Conservation (phyloP, 2,888 invertebrate genomes). For the Pomacea canaliculata region DNA sequence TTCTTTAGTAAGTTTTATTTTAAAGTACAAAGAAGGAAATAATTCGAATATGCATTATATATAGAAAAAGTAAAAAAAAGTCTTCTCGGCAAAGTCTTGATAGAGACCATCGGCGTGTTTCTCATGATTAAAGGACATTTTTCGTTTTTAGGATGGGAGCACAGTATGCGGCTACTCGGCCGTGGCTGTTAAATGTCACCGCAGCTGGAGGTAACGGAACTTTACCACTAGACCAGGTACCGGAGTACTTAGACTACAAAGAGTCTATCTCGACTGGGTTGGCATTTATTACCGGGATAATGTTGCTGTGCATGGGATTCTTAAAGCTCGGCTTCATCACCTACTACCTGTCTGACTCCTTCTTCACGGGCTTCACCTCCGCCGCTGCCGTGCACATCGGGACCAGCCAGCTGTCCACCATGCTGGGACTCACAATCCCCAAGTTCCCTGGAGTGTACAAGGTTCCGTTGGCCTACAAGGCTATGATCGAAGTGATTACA, state of each 20-base stretch:
- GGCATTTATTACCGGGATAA: conserved; percentile 55
- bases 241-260: conserved; percentile 57
- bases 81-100: no score
- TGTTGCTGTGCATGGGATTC: conserved; percentile 61
- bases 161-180: conserved; percentile 40
- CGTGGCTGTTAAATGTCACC: conserved; percentile 38
- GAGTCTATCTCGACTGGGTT: conserved; percentile 57
- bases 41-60: no score
- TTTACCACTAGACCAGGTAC: conserved; percentile 43
- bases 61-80: no score
- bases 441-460: conserved; percentile 57
- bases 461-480: conserved; percentile 55
- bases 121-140: no score
- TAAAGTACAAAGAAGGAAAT: no score
- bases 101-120: no score
- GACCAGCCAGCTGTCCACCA: conserved; percentile 62
- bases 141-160: conserved; percentile 40
- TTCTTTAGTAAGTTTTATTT: no score
- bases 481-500: conserved; percentile 52
- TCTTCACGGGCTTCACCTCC: conserved; percentile 66
- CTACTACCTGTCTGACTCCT: conserved; percentile 66
- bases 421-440: conserved; percentile 57
- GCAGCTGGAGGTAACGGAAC: conserved; percentile 28
- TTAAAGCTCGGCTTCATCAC: conserved; percentile 65
- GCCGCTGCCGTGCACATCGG: conserved; percentile 67